Evolutionary conservation across 2,888 invertebrate species (phyloP).

Genomic region (Ophraella communa): DNA sequence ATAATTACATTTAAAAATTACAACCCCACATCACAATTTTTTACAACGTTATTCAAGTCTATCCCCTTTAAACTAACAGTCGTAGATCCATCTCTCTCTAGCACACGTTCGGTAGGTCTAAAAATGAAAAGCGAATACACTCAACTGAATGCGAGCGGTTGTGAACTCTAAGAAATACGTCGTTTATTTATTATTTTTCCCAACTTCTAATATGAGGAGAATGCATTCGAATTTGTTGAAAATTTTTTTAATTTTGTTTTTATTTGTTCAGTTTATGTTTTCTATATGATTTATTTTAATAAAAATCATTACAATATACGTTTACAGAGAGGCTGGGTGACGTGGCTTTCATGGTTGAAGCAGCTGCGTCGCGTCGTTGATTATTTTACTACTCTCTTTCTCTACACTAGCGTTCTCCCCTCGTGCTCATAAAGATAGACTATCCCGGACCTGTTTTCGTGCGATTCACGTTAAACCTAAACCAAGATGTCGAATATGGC

Average conservation of each 20-base stretch:
- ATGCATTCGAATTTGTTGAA: constrained; percentile 1
- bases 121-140: constrained; percentile 49
- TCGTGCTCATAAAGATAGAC: constrained; percentile 56
- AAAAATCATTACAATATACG: constrained; percentile 20
- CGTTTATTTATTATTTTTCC: constrained; percentile 33
- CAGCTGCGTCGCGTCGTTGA: constrained; percentile 47
- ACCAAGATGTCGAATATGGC: constrained; percentile 58
- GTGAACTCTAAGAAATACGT: constrained; percentile 40
- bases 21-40: constrained; percentile 18
- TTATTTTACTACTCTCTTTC: constrained; percentile 36
- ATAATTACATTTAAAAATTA: neutral
- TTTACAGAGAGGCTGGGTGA: constrained; percentile 31
- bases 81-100: constrained; percentile 48
- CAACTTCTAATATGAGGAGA: neutral
- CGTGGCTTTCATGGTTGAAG: constrained; percentile 39
- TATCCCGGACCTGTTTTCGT: constrained; percentile 62
- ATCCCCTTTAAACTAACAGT: constrained; percentile 58
- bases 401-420: constrained; percentile 53
- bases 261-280: neutral
- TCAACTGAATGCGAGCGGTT: constrained; percentile 41
- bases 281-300: constrained; percentile 6
- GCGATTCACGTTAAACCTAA: constrained; percentile 54
- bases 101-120: constrained; percentile 40
- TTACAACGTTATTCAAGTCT: constrained; percentile 37
- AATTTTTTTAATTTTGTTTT: neutral